These are phyloP conservation scores for Argentina silus DNA, from an alignment of 2,797 vertebrate species.

Conservation along the genomic window DNA sequence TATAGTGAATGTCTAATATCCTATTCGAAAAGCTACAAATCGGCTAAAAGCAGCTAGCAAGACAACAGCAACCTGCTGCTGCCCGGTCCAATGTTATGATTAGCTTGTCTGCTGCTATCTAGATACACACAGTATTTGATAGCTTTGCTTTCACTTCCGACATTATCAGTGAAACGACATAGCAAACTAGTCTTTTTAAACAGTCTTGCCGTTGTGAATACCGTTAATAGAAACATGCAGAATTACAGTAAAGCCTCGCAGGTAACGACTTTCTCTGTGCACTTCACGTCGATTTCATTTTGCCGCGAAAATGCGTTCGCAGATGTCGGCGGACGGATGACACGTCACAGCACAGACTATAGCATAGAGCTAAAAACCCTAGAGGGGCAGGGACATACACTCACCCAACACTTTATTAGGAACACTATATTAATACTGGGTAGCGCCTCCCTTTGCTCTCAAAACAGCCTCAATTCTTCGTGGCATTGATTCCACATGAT, in stretches of 20 bases:
- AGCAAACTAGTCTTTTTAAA: accelerated
- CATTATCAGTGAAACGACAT: conserved; percentile 31
- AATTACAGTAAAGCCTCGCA: neutral
- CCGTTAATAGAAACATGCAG: neutral
- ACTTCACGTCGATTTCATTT: conserved; percentile 54
- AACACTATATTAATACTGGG: too few species aligned
- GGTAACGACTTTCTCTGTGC: neutral
- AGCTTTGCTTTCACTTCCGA: conserved; percentile 12
- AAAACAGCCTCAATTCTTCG: too few species aligned
- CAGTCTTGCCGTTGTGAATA: neutral
- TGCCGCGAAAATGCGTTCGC: conserved; percentile 69
- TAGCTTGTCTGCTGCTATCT: neutral
- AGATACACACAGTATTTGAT: conserved; percentile 5
- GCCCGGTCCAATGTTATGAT: too few species aligned
- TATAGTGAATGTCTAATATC: neutral
- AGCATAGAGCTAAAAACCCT: neutral
- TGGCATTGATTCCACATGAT: too few species aligned
- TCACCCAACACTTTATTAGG: too few species aligned
- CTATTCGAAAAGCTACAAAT: neutral
- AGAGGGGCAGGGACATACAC: neutral
- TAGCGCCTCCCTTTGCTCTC: too few species aligned
- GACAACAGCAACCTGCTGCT: neutral
- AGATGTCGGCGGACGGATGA: conserved; percentile 59
- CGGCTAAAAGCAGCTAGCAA: neutral
- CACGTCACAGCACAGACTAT: conserved; percentile 34